Evolutionary conservation across 2,797 vertebrate species (phyloP), one percentile per base, ranked within the genome.

Genomic region (Peromyscus nudipes): DNA sequence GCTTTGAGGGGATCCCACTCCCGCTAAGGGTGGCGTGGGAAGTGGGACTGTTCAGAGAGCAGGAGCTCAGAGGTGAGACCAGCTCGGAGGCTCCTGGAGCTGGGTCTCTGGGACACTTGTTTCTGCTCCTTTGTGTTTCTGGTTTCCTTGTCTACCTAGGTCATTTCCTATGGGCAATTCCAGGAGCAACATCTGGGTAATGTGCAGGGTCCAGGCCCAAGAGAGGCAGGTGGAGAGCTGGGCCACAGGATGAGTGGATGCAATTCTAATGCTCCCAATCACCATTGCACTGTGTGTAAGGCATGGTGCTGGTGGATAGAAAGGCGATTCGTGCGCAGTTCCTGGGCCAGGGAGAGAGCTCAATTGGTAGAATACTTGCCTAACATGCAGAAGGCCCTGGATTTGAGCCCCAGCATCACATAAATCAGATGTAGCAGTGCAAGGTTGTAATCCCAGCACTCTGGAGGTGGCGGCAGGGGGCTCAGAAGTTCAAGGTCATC

Each of bases 1-100:
- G 95, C 52, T 84, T 87, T 37, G 75, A 77, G 73, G 65, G 49
- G 82, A 95, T 91, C 67, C 57, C 88, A n/a, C 76, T 97, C 43
- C 67, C 25, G 64, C n/a, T 29, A 69, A 71, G 79, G 75, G 55
- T 40, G 87, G 85, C 37, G 37, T 43, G 65, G 37, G 40, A 67
- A 52, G 34, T 49, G 65, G 34, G 79, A 71, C 57, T 23, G 67
- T 13, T 62, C 27, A 71, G 6, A 1, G 43, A 89, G 52, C 2
- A 71, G 95, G 43, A 3, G 6, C 43, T 69, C 52, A 2, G 57
- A 79, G 84, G 92, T 92, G 82, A 91, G 81, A 23, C n/a, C 37
- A 46, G 23, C 9, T n/a, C 62, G 0, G 49, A 40, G 52, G 27
- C 60, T 16, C 23, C 60, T 93, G 31, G n/a, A 25, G 2, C 0